These are phyloP conservation scores for Microcebus griseorufus DNA, from an alignment of 2,113 vertebrate genomes.

Conservation along the genomic window DNA sequence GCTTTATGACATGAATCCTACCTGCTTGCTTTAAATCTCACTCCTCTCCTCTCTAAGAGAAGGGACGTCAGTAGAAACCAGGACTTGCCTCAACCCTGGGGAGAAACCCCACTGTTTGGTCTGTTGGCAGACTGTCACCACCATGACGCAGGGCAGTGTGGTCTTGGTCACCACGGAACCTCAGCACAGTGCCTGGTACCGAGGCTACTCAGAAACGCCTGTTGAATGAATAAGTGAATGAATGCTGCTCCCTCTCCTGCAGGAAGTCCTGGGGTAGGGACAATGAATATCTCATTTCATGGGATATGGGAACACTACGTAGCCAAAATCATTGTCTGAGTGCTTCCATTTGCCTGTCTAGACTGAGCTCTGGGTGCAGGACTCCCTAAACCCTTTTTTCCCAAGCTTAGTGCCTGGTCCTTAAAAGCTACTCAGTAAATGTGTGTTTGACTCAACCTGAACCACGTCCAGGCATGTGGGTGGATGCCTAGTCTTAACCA, in stretches of 20 bases:
- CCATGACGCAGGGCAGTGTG: rapidly evolving
- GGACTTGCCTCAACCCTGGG: background rate
- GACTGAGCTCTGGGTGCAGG: background rate
- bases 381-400: background rate
- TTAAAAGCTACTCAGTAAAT: background rate
- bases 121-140: background rate
- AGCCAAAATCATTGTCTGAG: background rate
- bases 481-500: background rate
- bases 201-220: background rate
- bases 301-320: too few relatives aligned
- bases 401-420: background rate
- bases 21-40: background rate
- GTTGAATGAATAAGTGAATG: background rate
- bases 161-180: background rate
- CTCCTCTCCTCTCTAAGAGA: background rate
- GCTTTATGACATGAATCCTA: background rate
- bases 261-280: background rate
- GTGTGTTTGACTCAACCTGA: background rate
- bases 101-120: background rate
- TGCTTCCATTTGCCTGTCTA: background rate
- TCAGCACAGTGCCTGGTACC: background rate
- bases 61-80: background rate
- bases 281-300: background rate
- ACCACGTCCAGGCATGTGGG: background rate
- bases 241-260: background rate